Evolutionary conservation across 2,888 invertebrate genomes (phyloP).

Genomic region (Labia minor): DNA sequence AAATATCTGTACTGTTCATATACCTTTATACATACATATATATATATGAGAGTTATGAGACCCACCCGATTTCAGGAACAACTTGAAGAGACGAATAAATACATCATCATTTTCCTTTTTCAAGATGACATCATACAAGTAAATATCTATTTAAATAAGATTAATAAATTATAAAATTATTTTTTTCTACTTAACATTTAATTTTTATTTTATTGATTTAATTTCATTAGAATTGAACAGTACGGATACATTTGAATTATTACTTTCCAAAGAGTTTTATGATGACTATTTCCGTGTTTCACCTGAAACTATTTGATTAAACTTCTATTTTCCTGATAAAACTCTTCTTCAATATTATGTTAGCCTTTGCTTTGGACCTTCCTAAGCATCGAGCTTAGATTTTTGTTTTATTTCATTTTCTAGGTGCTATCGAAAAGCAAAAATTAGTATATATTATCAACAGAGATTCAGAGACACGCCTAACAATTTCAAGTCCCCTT

Average conservation of each 20-base stretch:
- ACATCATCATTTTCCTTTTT: neutral
- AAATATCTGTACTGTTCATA: neutral
- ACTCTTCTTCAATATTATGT: neutral
- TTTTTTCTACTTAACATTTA: neutral
- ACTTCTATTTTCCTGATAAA: conserved; percentile 19
- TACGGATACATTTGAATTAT: neutral
- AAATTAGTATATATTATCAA: conserved; percentile 97
- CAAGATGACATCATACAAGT: neutral
- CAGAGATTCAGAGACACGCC: conserved; percentile 90
- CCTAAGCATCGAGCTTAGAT: neutral
- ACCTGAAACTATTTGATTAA: conserved; percentile 36
- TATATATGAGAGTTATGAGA: too few species aligned
- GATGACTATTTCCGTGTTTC: conserved; percentile 34
- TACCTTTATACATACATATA: conserved; percentile 13
- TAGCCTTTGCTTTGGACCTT: neutral
- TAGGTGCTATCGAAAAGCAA: conserved; percentile 95
- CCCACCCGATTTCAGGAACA: neutral
- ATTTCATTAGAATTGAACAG: neutral
- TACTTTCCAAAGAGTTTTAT: conserved; percentile 26
- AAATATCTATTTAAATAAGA: neutral
- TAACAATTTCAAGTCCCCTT: conserved; percentile 96
- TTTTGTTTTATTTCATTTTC: conserved; percentile 23
- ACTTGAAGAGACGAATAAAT: neutral
- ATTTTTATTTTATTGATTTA: neutral
- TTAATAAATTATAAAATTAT: neutral